Percentiles rank a stretch among this genome's conserved stretches.
phyloP scores from a whole-genome alignment of 2,113 vertebrate species.

The Atherinomorus stipes region DNA sequence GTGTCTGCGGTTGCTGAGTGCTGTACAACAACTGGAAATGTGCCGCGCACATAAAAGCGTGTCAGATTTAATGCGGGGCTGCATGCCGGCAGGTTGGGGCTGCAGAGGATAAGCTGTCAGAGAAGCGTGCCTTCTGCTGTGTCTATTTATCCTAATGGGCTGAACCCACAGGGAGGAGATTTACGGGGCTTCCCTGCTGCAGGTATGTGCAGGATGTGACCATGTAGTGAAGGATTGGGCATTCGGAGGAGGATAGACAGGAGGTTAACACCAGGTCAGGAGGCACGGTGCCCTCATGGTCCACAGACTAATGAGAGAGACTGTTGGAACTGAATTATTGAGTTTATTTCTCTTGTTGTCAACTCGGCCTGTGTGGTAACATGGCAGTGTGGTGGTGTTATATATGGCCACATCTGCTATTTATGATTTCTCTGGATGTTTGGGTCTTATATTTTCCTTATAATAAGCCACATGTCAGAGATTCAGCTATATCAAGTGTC shows the following conservation, averaged over 20 bases:
- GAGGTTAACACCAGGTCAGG: conserved; percentile 55
- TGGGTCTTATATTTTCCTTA: background rate
- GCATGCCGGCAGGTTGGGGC: conserved; percentile 26
- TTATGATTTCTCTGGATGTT: background rate
- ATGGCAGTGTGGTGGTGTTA: background rate
- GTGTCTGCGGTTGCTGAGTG: conserved; percentile 29
- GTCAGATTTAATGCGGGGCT: conserved; percentile 49
- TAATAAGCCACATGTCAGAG: background rate
- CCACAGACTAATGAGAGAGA: conserved; percentile 31
- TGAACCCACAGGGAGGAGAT: conserved; percentile 43
- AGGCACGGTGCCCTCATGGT: conserved; percentile 12
- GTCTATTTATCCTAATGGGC: conserved; percentile 62
- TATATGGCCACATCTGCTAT: background rate
- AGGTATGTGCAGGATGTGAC: conserved; percentile 31
- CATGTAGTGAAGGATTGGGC: conserved; percentile 13
- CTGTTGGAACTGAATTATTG: conserved; percentile 14
- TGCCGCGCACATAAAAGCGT: conserved; percentile 21
- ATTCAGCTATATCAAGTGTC: background rate
- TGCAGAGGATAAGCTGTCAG: conserved; percentile 37
- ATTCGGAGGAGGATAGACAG: conserved; percentile 27
- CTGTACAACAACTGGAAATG: conserved; percentile 36
- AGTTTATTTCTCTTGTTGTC: conserved; percentile 14
- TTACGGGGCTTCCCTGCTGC: conserved; percentile 36
- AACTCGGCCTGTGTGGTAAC: conserved; percentile 4
- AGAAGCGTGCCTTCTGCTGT: conserved; percentile 39